These are phyloP conservation scores for Xenopus petersii DNA, from an alignment of 2,797 vertebrate species.

Conservation along the genomic window DNA sequence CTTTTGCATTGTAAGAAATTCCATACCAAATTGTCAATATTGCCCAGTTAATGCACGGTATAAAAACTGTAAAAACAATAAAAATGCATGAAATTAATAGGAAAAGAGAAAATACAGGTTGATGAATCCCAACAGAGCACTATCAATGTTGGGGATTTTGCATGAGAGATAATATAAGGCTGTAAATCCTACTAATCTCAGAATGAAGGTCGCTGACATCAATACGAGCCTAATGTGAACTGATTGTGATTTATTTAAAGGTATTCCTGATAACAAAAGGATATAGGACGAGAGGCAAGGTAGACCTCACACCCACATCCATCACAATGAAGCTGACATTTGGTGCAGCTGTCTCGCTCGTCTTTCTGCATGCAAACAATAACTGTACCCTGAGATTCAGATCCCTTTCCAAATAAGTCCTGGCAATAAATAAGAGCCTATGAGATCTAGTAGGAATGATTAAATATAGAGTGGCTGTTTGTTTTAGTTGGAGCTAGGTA, in stretches of 20 bases:
- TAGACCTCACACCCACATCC: neutral
- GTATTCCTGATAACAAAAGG: constrained; percentile 23
- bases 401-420: constrained; percentile 17
- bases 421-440: constrained; percentile 26
- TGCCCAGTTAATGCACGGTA: too few relatives aligned
- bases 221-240: neutral
- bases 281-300: constrained; percentile 11
- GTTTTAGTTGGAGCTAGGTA: constrained; percentile 39
- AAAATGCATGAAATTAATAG: too few relatives aligned
- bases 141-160: too few relatives aligned
- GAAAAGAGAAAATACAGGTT: too few relatives aligned
- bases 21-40: too few relatives aligned
- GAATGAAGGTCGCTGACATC: neutral
- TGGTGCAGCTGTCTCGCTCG: constrained; percentile 28
- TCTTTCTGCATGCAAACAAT: neutral
- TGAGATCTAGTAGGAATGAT: constrained; percentile 12
- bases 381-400: constrained; percentile 20
- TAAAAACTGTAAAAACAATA: too few relatives aligned
- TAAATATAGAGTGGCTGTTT: constrained; percentile 32
- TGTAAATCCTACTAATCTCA: neutral
- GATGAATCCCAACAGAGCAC: too few relatives aligned
- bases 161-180: too few relatives aligned
- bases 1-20: too few relatives aligned
- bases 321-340: constrained; percentile 38
- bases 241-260: constrained; percentile 24